These are phyloP conservation scores for Tiaroga cobitis DNA, from an alignment of 2,797 vertebrate species.

Conservation along the genomic window DNA sequence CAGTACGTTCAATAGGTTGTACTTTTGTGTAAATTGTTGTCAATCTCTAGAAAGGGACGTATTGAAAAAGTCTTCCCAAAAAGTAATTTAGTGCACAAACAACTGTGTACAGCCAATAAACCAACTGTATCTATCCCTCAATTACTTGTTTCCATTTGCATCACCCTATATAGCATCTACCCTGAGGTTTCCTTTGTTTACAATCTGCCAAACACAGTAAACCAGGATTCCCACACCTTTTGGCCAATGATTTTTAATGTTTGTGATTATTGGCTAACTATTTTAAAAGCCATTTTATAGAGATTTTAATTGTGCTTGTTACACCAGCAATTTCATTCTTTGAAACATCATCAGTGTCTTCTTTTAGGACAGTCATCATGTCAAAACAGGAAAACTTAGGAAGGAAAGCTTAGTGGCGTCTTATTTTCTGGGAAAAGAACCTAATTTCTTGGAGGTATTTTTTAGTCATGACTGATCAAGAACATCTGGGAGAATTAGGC, in stretches of 20 bases:
- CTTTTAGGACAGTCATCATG: not conserved
- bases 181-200: not conserved
- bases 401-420: conserved; percentile 12
- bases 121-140: not conserved
- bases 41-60: not conserved
- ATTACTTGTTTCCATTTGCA: not conserved
- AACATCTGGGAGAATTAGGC: conserved; percentile 56
- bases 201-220: not conserved
- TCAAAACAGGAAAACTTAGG: conserved; percentile 30
- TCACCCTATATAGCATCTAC: not conserved
- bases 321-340: not conserved
- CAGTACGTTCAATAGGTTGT: not conserved
- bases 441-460: conserved; percentile 58
- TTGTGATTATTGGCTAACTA: not conserved
- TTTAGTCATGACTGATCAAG: conserved; percentile 61
- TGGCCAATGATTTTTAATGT: not conserved
- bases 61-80: not conserved
- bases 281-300: not conserved
- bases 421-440: conserved; percentile 49
- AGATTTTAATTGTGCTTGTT: not conserved
- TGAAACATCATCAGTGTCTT: not conserved
- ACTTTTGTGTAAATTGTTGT: not conserved
- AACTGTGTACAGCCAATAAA: not conserved
- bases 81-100: not conserved
- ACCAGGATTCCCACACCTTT: not conserved